Evolutionary conservation across 2,888 invertebrate genomes (phyloP), one percentile per base, ranked within the genome.

Genomic region (Epinotia bilunana): DNA sequence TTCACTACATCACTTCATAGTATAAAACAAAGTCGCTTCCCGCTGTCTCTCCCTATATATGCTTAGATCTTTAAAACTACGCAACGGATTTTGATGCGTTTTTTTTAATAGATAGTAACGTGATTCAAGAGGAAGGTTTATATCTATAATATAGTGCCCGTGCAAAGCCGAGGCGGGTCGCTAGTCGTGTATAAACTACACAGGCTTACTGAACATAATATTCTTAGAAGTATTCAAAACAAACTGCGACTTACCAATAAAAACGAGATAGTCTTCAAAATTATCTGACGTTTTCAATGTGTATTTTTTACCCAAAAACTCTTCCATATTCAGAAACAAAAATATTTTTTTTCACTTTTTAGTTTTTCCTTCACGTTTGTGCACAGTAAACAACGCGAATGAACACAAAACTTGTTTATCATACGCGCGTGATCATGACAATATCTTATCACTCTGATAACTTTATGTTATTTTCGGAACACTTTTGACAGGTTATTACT

Each of bases 231-330:
- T 46, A 55, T 28, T 60, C 13, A 33, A 7, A 13, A 46, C 12
- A 12, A 60, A 61, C 20, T 71, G 18, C 12, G 9, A 67, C 86
- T 85, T 62, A 89, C 89, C 89, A 33, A 88, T 77, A 77, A 80
- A 84, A 33, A 58, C 73, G 20, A 88, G 78, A 73, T 86, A 83
- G 6, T 86, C 83, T 7, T 89, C 87, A 39, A 88, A 87, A 60
- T 88, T 80, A 64, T 89, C 87, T 0, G 83, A 80, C 1, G 63
- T 33, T 18, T 57, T 63, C 23, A 74, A 63, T 7, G 49, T 20
- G 28, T 74, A 74, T 33, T 74, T 74, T 18, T 74, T 74, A 1
- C 63, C 74, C 49, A 74, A 33, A 49, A 69, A 74, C 63, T 69
- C 74, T 13, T 74, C 69, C 74, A 74, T 73, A 18, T 23, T 73